These are phyloP conservation scores for Loripinus fragilis DNA, from an alignment of 2,888 invertebrate species.

Conservation along the genomic window DNA sequence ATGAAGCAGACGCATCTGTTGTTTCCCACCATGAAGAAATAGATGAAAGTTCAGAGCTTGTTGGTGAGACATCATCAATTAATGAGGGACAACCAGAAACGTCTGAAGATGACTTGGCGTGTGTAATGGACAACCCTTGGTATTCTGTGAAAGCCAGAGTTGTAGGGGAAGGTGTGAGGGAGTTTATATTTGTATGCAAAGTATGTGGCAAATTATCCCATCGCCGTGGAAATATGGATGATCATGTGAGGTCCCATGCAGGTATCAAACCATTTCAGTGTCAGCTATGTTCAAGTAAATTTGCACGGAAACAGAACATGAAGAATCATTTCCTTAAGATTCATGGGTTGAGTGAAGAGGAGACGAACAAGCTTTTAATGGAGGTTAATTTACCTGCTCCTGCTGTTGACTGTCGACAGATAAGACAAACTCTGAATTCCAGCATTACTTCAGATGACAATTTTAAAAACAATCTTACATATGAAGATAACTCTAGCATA, in stretches of 20 bases:
- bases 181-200: conserved; percentile 2
- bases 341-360: neutral
- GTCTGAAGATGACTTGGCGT: neutral
- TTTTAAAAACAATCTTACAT: neutral
- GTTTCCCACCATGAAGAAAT: neutral
- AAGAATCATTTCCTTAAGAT: conserved; percentile 5
- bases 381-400: neutral
- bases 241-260: conserved; percentile 1
- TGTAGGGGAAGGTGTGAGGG: neutral
- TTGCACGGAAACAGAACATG: neutral
- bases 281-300: neutral
- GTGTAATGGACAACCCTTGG: conserved; percentile 4
- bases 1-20: neutral
- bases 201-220: neutral
- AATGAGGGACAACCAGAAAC: too few species aligned
- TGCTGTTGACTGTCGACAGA: neutral
- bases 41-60: too few species aligned
- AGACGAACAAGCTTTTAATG: neutral
- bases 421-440: neutral
- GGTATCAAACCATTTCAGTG: conserved; percentile 2
- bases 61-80: too few species aligned
- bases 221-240: conserved; percentile 2
- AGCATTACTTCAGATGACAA: neutral
- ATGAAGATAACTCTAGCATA: neutral
- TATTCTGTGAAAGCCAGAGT: neutral